Evolutionary conservation across 2,888 invertebrate species (phyloP), one percentile per base, ranked within the genome.

Genomic region (Tethea ocularis): DNA sequence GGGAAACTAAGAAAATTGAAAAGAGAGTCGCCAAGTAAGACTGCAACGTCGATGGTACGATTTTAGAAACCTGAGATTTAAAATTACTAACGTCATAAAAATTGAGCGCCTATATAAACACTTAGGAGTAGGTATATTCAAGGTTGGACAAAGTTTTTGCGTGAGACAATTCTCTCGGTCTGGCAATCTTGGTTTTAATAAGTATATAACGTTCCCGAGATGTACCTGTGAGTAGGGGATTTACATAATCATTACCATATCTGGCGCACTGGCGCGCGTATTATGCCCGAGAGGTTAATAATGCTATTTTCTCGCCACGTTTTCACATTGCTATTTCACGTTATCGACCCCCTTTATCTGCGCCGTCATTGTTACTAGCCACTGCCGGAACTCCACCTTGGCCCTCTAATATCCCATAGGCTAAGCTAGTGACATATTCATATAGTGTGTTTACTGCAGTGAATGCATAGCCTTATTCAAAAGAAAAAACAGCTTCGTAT

Each of bases 191-290:
- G 89, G 89, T 89, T 91, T 91, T 91, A 92, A 92, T 93, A 92
- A 92, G 91, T 91, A 89, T 87, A 91, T 92, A 91, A 92, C 89
- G 87, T 87, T 88, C 85, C 81, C 84, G 82, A 90, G 91, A 91
- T 89, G 88, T 93, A 91, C 91, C 91, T 92, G 90, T 86, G 89
- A 91, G 92, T 79, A 84, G 87, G 77, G 82, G 89, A 93, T 93
- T 93, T 92, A 91, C 93, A 93, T 93, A 93, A 93, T 92, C 91
- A 93, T 93, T 93, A 93, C 91, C 93, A 93, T 93, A 93, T 92
- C 92, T 92, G 88, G 91, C 89, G 90, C 88, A 89, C 86, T 91
- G 91, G 91, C 89, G 90, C 90, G 91, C 82, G 88, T 92, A 93
- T 93, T 93, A 93, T 87, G 81, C 93, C 90, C 93, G 80, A 81